phyloP scores from a whole-genome alignment of 2,888 invertebrate species.

The Candidula unifasciata region DNA sequence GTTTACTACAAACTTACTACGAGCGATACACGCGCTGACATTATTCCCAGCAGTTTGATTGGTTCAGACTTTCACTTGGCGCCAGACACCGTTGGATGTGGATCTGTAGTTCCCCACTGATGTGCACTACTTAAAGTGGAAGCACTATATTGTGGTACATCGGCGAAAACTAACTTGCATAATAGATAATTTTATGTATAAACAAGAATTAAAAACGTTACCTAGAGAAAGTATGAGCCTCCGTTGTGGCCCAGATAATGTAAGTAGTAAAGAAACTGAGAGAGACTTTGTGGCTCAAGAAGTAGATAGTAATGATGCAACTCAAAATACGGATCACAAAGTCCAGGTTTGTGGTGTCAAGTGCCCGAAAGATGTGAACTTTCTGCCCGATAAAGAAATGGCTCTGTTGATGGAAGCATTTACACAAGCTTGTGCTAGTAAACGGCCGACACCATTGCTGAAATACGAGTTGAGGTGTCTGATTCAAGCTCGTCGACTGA shows the following conservation, averaged over 20 bases:
- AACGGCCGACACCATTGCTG: constrained; percentile 44
- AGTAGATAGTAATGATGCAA: neutral
- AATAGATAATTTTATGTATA: neutral
- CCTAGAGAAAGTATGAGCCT: neutral
- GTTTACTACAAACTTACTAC: constrained; percentile 46
- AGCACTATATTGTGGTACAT: neutral
- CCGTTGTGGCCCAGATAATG: neutral
- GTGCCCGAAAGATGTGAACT: neutral
- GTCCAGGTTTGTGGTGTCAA: constrained; percentile 4
- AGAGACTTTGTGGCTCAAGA: neutral
- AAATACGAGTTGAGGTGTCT: constrained; percentile 50
- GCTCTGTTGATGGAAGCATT: constrained; percentile 5
- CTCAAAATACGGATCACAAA: neutral
- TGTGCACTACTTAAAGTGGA: neutral
- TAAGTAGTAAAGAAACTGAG: neutral
- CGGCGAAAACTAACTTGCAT: neutral
- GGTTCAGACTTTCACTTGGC: constrained; percentile 7
- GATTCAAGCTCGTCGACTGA: constrained; percentile 50
- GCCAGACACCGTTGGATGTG: neutral
- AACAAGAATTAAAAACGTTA: too few relatives aligned
- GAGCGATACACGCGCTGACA: neutral
- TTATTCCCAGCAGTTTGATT: constrained; percentile 39
- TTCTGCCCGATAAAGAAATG: neutral
- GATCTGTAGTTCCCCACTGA: neutral
- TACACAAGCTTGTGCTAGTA: constrained; percentile 33